Base-by-base conservation (phyloP, 2,113 vertebrate genomes). In the Gopherus evgoodei region DNA sequence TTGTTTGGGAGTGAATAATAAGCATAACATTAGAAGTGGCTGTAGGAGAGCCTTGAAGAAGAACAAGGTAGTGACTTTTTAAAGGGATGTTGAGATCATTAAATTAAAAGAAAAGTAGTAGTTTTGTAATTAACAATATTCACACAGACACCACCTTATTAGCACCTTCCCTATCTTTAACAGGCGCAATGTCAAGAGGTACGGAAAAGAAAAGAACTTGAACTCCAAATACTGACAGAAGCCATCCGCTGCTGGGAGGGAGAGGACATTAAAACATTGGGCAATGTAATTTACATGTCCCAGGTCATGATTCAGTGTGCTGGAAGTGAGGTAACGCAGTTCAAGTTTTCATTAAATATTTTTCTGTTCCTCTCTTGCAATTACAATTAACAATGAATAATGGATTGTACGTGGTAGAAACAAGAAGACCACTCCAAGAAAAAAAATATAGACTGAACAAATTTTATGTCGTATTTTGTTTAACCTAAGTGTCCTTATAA, bases 171-270 rank as follows among this genome's bases (percentile, higher is more conserved):
- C 42, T 84, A 0, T 84, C 4, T 91, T 78, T 90, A 44, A 75
- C 96, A 99, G 99, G 98, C 98, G 80, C 99, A 99, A 81, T 99
- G 99, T 98, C 99, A 99, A 97, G 99, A 99, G 96, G 99, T 99
- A 44, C 98, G 99, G 91, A 99, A 99, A 87, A 98, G 99, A 79
- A 99, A 99, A 95, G 99, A 99, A 92, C 98, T 99, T 88, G 99
- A 99, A 95, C 97, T 99, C 80, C 99, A 99, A 96, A 99, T 99
- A 88, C 98, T 99, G 94, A 99, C 98, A 0, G 99, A 99, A 97
- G 98, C 99, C 42, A 99, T 99, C 96, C 98, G 99, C 6, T 98
- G 99, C 95, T 99, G 99, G 99, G 99, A 99, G 96, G 99, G 99
- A 3, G 99, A 99, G 3, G 99, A 99, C 96, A 99, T 99, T 85